These are phyloP conservation scores for Malachius bipustulatus DNA, from an alignment of 2,888 invertebrate species.

Conservation along the genomic window DNA sequence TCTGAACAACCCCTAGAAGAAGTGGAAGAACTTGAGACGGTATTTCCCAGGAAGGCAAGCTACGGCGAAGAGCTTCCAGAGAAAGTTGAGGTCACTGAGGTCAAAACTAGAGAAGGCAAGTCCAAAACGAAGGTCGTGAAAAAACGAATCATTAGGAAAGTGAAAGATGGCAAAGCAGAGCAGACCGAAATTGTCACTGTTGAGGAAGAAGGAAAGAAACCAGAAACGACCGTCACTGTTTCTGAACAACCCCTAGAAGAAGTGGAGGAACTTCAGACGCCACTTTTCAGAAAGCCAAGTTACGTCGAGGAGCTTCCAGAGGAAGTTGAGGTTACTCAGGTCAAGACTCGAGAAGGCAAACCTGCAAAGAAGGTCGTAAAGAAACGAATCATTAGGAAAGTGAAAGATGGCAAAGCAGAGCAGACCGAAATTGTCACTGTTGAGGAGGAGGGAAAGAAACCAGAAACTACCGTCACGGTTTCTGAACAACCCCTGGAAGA, in stretches of 20 bases:
- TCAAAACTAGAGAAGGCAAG: slow-evolving; percentile 23
- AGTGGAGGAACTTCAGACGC: no score
- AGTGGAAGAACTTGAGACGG: slow-evolving; percentile 14
- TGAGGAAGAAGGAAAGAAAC: slow-evolving; percentile 23
- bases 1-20: no score
- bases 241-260: no score
- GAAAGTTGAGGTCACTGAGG: slow-evolving; percentile 23
- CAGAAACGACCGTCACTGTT: slow-evolving; percentile 19
- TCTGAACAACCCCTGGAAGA: slow-evolving; percentile 26
- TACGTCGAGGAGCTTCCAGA: slow-evolving; percentile 34
- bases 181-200: slow-evolving; percentile 32
- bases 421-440: slow-evolving; percentile 25
- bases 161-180: slow-evolving; percentile 34
- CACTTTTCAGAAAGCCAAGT: no score
- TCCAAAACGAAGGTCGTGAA: slow-evolving; percentile 18
- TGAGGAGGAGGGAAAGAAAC: slow-evolving; percentile 20
- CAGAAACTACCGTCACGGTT: slow-evolving; percentile 24
- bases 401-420: slow-evolving; percentile 21
- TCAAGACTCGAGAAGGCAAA: slow-evolving; percentile 18
- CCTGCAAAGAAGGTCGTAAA: slow-evolving; percentile 23
- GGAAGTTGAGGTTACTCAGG: slow-evolving; percentile 19
- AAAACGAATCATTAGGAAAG: slow-evolving; percentile 34
- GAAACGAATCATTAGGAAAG: slow-evolving; percentile 25
- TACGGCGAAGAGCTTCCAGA: slow-evolving; percentile 27
- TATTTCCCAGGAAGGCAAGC: slow-evolving; percentile 21